These are phyloP conservation scores for Neodontobutis hainanensis DNA, from an alignment of 2,113 vertebrate genomes.

Conservation along the genomic window DNA sequence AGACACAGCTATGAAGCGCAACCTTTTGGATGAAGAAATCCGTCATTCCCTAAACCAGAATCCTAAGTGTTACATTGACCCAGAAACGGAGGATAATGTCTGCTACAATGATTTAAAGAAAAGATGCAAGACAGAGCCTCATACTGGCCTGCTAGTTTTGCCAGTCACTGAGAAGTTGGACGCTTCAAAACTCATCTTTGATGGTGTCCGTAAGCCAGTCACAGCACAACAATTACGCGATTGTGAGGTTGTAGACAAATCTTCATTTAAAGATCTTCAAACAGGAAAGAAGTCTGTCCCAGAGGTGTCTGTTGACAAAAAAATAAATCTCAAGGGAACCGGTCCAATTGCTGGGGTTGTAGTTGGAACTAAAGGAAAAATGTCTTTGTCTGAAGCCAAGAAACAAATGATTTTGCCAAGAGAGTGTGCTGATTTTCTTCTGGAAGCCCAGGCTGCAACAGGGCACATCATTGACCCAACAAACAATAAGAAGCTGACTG, in stretches of 20 bases:
- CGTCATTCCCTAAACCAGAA: background rate
- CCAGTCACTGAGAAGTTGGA: background rate
- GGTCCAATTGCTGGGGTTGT: background rate
- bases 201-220: conserved; percentile 2
- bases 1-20: conserved; percentile 83
- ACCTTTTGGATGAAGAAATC: conserved; percentile 78
- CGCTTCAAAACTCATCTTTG: background rate
- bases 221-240: background rate
- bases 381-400: background rate
- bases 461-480: background rate
- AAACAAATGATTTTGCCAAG: background rate
- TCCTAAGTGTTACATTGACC: conserved; percentile 1
- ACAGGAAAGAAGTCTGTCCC: conserved; percentile 85
- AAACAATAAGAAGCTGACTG: conserved; percentile 2
- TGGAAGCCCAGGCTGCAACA: conserved; percentile 1
- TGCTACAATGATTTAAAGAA: background rate
- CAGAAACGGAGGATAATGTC: background rate
- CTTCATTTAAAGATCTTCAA: conserved; percentile 80
- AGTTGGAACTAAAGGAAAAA: background rate
- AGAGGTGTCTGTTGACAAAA: conserved; percentile 82
- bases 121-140: background rate
- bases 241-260: conserved; percentile 39
- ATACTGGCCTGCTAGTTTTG: conserved; percentile 1
- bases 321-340: conserved; percentile 75
- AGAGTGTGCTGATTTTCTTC: conserved; percentile 1